Evolutionary conservation across 2,888 invertebrate genomes (phyloP), one percentile per base, ranked within the genome.

Genomic region (Leptogaster cylindrica): DNA sequence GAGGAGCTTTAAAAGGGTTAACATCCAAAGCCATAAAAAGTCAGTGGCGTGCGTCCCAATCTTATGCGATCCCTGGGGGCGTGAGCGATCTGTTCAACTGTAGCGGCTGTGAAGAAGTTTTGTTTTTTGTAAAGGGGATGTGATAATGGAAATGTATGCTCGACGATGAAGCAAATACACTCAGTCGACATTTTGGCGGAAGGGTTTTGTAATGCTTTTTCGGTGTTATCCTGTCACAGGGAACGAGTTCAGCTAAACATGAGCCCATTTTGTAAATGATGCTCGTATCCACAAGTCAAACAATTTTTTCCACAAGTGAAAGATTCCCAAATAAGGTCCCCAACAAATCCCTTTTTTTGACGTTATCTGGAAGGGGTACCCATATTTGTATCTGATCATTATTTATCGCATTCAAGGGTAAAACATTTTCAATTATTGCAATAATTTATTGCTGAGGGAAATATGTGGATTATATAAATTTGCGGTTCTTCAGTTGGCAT

Each of bases 381-480:
- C 25, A n/a, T n/a, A n/a, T n/a, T n/a, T n/a, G 58, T 23, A 23
- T 58, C 58, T 58, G 58, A 58, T 58, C 58, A 58, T 58, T 58
- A 58, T 58, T 58, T 58, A 58, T 58, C 58, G 58, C 25, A 39
- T 36, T 25, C 41, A n/a, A 39, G 58, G 58, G 58, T 23, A 41
- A 58, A 58, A 58, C 58, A 58, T 58, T 58, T 58, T 58, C 41
- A 41, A 41, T 58, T 58, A 58, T 58, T 58, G 58, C 36, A 58
- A 39, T 58, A 58, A 58, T 58, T 58, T 58, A 58, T 39, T 39
- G 58, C 58, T 8, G 16, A 58, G 12, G 23, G 58, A 58, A 58
- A 58, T 58, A 58, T 23, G 58, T 25, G 58, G n/a, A 25, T 25
- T 36, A 58, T 36, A 58, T 58, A 58, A 58, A 58, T 58, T 58